These are phyloP conservation scores for Hipparchia sbordonii DNA, from an alignment of 2,888 invertebrate genomes.

Conservation along the genomic window DNA sequence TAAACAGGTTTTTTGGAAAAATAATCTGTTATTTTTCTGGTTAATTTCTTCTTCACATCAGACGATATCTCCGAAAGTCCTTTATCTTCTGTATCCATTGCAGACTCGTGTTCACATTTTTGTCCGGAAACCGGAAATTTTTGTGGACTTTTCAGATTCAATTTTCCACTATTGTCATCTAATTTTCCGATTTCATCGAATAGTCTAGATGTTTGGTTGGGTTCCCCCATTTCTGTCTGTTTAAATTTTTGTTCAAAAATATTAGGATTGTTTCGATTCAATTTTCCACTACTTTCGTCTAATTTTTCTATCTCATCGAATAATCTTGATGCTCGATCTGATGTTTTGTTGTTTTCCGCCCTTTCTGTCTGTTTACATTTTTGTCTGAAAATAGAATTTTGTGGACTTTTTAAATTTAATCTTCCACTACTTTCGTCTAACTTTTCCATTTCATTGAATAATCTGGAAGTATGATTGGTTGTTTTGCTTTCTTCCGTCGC, in stretches of 20 bases:
- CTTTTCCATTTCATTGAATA: slow-evolving; percentile 60
- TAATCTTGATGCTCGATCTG: slow-evolving; percentile 39
- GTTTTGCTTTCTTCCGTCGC: slow-evolving; percentile 5
- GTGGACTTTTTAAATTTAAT: slow-evolving; percentile 51
- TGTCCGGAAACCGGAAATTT: slow-evolving; percentile 45
- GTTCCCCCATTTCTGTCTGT: slow-evolving; percentile 2
- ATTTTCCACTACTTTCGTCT: slow-evolving; percentile 54
- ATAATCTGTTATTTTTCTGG: slow-evolving; percentile 73
- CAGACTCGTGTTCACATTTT: slow-evolving; percentile 25
- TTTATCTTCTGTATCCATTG: slow-evolving; percentile 42
- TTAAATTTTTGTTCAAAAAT: slow-evolving; percentile 40
- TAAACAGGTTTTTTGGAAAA: slow-evolving; percentile 59
- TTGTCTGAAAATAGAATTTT: slow-evolving; percentile 46
- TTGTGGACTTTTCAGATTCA: slow-evolving; percentile 52
- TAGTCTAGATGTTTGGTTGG: slow-evolving; percentile 39
- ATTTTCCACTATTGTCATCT: slow-evolving; percentile 54
- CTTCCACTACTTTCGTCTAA: slow-evolving; percentile 54
- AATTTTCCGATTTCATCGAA: slow-evolving; percentile 60
- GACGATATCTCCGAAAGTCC: slow-evolving; percentile 49
- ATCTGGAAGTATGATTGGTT: slow-evolving; percentile 30
- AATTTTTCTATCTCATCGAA: slow-evolving; percentile 60
- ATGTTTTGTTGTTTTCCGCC: slow-evolving; percentile 7
- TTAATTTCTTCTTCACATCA: slow-evolving; percentile 62
- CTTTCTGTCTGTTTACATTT: slow-evolving; percentile 20
- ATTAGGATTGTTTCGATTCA: slow-evolving; percentile 29